Conservation (phyloP, 2,888 invertebrate genomes). For the Diaperis boleti region DNA sequence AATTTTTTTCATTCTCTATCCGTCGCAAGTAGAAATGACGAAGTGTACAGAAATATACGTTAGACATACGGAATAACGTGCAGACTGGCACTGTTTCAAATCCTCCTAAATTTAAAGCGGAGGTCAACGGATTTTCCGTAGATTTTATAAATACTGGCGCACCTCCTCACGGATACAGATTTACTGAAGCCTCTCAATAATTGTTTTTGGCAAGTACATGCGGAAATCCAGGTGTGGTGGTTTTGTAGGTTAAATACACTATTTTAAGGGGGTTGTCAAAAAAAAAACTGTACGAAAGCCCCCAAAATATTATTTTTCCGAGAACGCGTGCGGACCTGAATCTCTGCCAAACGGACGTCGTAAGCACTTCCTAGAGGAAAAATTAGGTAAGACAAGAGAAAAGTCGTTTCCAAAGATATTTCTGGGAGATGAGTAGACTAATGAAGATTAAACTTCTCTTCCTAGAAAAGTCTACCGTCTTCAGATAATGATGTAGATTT, state of each 20-base stretch:
- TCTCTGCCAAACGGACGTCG: slow-evolving; percentile 1
- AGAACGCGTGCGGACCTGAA: background rate
- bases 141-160: slow-evolving; percentile 49
- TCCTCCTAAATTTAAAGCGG: slow-evolving; percentile 50
- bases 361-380: slow-evolving; percentile 1
- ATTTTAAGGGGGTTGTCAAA: slow-evolving; percentile 24
- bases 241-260: slow-evolving; percentile 32
- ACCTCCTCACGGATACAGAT: slow-evolving; percentile 19
- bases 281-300: slow-evolving; percentile 14
- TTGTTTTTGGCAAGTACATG: slow-evolving; percentile 30
- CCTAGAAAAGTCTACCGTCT: no score
- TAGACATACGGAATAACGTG: slow-evolving; percentile 21
- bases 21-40: slow-evolving; percentile 15
- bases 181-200: slow-evolving; percentile 22
- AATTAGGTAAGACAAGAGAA: background rate
- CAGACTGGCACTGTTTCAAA: slow-evolving; percentile 49
- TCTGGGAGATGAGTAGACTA: no score
- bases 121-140: slow-evolving; percentile 56
- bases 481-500: background rate
- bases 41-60: slow-evolving; percentile 17
- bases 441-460: no score
- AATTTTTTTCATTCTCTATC: slow-evolving; percentile 16
- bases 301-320: background rate
- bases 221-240: no score
- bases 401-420: no score